These are phyloP conservation scores for Cybosia mesomella DNA, from an alignment of 2,888 invertebrate genomes.

Conservation along the genomic window DNA sequence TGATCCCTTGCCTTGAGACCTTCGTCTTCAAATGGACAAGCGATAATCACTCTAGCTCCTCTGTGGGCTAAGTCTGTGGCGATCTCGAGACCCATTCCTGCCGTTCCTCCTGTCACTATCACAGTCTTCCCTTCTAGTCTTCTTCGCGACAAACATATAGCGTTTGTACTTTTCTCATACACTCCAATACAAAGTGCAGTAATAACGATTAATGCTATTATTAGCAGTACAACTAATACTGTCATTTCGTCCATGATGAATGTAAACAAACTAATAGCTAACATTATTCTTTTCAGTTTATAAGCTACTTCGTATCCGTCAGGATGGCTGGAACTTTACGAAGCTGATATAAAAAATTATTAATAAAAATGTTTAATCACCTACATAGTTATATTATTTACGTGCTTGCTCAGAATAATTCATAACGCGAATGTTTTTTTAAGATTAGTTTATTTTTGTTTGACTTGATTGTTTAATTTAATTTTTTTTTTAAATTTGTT, in stretches of 20 bases:
- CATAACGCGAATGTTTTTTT: too few species aligned
- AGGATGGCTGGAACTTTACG: too few species aligned
- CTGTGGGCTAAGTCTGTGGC: slow-evolving; percentile 69
- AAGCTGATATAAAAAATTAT: too few species aligned
- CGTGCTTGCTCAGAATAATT: too few species aligned
- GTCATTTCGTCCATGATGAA: background rate
- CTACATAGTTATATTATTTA: too few species aligned
- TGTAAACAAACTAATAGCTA: background rate
- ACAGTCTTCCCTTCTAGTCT: slow-evolving; percentile 48
- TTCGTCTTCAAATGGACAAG: slow-evolving; percentile 68
- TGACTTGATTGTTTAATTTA: too few species aligned
- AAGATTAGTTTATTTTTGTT: too few species aligned
- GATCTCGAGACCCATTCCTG: slow-evolving; percentile 69
- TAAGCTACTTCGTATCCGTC: background rate
- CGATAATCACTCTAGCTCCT: slow-evolving; percentile 70
- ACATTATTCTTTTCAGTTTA: background rate
- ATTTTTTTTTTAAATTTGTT: too few species aligned
- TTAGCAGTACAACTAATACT: slow-evolving; percentile 28
- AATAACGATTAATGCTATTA: slow-evolving; percentile 31
- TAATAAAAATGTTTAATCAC: too few species aligned
- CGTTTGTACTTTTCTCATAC: slow-evolving; percentile 52
- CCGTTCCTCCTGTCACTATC: slow-evolving; percentile 70
- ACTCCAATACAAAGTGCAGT: slow-evolving; percentile 26
- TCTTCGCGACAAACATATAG: slow-evolving; percentile 40
- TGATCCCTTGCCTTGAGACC: slow-evolving; percentile 79